phyloP scores from a whole-genome alignment of 2,113 vertebrate species.

The Caretta caretta region DNA sequence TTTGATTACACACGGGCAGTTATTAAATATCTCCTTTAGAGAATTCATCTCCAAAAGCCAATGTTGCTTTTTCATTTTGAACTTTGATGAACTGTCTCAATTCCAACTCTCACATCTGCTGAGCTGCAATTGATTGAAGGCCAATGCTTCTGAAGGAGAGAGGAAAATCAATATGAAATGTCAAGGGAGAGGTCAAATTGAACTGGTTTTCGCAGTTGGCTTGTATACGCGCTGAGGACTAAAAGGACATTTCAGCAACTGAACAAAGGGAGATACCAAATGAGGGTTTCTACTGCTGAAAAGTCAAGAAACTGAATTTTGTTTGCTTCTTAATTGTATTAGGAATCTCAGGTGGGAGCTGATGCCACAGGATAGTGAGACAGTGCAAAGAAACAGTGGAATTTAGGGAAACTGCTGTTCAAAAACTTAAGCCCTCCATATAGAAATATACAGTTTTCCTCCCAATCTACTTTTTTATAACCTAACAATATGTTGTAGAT shows the following conservation, averaged over 20 bases:
- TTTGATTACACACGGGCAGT: constrained; percentile 71
- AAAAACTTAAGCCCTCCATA: rapidly evolving
- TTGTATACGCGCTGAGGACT: rapidly evolving
- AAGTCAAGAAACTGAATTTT: constrained; percentile 52
- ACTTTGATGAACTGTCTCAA: constrained; percentile 77
- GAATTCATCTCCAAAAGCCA: constrained; percentile 67
- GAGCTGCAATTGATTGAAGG: constrained; percentile 20
- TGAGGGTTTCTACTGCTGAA: not conserved
- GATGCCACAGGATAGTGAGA: not conserved
- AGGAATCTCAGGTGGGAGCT: not conserved
- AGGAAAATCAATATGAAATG: constrained; percentile 76
- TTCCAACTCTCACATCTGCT: constrained; percentile 38
- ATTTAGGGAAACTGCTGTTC: not conserved
- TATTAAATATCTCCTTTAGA: constrained; percentile 73
- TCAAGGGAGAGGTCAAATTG: constrained; percentile 72
- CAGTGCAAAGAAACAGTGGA: rapidly evolving
- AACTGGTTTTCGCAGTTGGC: constrained; percentile 29
- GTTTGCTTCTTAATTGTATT: constrained; percentile 35
- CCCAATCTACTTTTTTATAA: not conserved
- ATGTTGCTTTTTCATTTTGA: constrained; percentile 73
- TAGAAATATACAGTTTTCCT: rapidly evolving
- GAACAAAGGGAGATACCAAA: constrained; percentile 45
- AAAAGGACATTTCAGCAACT: not conserved
- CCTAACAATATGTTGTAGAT: not conserved
- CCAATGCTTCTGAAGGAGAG: constrained; percentile 31